A percentile compares a stretch with the other conserved stretches of the same genome.
Conservation (phyloP, 2,113 vertebrate genomes). For the Sturnira hondurensis region DNA sequence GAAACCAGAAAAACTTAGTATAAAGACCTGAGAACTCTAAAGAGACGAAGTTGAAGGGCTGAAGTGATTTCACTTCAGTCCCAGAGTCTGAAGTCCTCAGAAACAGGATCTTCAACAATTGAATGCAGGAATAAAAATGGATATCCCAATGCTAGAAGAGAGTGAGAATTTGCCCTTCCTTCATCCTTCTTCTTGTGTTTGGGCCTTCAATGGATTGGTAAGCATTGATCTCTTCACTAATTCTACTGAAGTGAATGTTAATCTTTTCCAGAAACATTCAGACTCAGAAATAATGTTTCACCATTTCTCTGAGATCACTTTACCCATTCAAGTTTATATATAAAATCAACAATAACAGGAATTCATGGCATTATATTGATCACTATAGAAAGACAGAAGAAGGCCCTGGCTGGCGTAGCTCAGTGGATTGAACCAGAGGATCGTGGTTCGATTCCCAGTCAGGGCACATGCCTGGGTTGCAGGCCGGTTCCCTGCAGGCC, state of each 20-base stretch:
- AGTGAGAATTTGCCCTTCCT: neutral
- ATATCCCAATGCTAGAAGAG: neutral
- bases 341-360: neutral
- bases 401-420: too few relatives aligned
- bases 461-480: too few relatives aligned
- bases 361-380: neutral
- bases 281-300: neutral
- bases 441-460: too few relatives aligned
- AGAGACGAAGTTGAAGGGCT: too few relatives aligned
- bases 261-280: neutral
- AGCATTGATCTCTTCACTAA: neutral
- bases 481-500: too few relatives aligned
- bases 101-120: neutral
- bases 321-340: neutral
- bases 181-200: neutral
- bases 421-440: too few relatives aligned
- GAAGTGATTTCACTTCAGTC: neutral
- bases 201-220: neutral
- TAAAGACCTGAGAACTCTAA: neutral
- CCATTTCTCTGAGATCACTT: neutral
- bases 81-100: neutral
- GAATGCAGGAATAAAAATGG: neutral
- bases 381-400: neutral
- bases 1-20: neutral
- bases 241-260: neutral